Conservation (phyloP, 2,113 vertebrate genomes). For the Pelobates fuscus region DNA sequence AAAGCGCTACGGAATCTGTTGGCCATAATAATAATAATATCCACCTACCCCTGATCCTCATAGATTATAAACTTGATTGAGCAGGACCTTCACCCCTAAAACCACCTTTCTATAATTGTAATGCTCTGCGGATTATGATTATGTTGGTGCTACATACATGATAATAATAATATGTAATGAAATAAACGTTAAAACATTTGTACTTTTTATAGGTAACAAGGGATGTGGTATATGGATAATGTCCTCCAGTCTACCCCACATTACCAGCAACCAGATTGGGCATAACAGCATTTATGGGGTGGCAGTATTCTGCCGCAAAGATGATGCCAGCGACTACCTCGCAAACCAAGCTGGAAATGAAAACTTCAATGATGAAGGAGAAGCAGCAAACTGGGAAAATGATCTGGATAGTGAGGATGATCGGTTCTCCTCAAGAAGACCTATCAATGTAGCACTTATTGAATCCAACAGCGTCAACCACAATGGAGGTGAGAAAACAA, state of each 20-base stretch:
- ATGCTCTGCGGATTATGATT: too few relatives aligned
- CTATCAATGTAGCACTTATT: conserved; percentile 77
- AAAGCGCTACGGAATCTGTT: too few relatives aligned
- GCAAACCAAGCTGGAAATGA: conserved; percentile 72
- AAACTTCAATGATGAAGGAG: conserved; percentile 85
- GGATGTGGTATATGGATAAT: conserved; percentile 89
- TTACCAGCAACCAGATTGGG: conserved; percentile 80
- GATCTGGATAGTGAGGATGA: conserved; percentile 84
- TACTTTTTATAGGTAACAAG: conserved; percentile 73
- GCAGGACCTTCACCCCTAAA: too few relatives aligned
- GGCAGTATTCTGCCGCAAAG: conserved; percentile 85
- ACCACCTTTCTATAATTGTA: too few relatives aligned
- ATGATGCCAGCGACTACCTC: conserved; percentile 69
- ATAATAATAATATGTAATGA: too few relatives aligned
- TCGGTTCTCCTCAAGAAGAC: conserved; percentile 64
- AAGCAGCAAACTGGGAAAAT: conserved; percentile 78
- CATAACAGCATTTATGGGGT: conserved; percentile 86
- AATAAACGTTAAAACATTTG: neutral
- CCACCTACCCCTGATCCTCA: too few relatives aligned
- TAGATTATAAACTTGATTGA: too few relatives aligned
- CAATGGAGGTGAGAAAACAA: conserved; percentile 73
- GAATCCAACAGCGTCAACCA: conserved; percentile 85
- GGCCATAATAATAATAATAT: too few relatives aligned
- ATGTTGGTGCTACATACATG: too few relatives aligned
- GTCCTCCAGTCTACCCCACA: conserved; percentile 86